Conservation (phyloP, 2,888 invertebrate species). For the Amorpha juglandis region DNA sequence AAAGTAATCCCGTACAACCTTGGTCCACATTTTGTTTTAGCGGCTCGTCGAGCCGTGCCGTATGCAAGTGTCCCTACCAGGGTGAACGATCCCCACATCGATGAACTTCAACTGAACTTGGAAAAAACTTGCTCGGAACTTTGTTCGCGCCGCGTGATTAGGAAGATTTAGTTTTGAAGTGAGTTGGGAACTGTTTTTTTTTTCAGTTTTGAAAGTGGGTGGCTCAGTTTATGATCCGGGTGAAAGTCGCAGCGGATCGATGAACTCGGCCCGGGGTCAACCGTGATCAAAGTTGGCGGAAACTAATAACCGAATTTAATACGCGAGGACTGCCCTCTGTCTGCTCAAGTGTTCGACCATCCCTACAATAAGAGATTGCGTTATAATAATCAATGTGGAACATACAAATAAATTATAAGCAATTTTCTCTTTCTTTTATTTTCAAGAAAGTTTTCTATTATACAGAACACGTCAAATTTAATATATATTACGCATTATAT, state of each 20-base stretch:
- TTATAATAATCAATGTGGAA: neutral
- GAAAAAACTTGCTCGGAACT: constrained; percentile 78
- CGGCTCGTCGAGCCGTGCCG: constrained; percentile 68
- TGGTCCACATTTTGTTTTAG: constrained; percentile 82
- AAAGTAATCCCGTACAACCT: constrained; percentile 82
- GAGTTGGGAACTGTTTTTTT: constrained; percentile 81
- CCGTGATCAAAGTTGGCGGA: constrained; percentile 78
- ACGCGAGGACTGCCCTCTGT: constrained; percentile 64
- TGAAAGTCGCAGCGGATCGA: constrained; percentile 82
- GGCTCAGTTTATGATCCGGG: constrained; percentile 84
- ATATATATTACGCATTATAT: no score
- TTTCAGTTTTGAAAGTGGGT: constrained; percentile 84
- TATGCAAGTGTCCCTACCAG: constrained; percentile 83
- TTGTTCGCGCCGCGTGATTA: constrained; percentile 82
- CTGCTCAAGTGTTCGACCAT: constrained; percentile 31
- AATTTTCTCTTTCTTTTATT: neutral
- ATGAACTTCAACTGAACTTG: constrained; percentile 82
- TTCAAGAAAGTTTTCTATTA: neutral
- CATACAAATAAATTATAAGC: neutral
- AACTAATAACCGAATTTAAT: constrained; percentile 82
- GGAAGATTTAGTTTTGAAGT: constrained; percentile 84
- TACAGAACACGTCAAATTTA: neutral
- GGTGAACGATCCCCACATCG: constrained; percentile 83
- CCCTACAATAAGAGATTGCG: neutral
- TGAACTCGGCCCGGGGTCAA: constrained; percentile 78